A percentile compares a stretch with the other conserved stretches of the same genome.
Evolutionary conservation across 2,888 invertebrate species (phyloP).

Genomic region (Sinotaia quadrata): DNA sequence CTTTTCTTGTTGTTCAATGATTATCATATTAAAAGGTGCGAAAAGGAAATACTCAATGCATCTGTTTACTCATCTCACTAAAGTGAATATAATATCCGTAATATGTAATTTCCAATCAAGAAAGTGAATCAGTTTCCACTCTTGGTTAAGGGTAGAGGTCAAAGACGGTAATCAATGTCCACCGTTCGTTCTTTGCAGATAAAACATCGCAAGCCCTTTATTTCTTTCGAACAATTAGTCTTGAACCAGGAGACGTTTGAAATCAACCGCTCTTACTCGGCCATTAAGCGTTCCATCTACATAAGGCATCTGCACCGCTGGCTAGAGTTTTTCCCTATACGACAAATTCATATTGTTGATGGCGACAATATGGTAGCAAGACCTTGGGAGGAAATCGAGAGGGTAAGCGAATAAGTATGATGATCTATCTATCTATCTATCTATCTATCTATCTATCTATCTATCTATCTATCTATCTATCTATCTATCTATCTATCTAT

Average conservation of each 20-base stretch:
- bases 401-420: constrained; percentile 36
- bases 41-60: no score
- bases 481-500: no score
- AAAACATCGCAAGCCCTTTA: constrained; percentile 49
- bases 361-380: constrained; percentile 55
- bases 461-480: no score
- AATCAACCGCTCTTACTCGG: constrained; percentile 70
- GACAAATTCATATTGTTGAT: constrained; percentile 93
- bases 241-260: constrained; percentile 62
- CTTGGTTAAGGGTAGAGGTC: no score
- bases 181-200: constrained; percentile 26
- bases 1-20: no score
- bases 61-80: no score
- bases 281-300: constrained; percentile 68
- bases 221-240: constrained; percentile 68
- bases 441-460: neutral
- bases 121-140: no score
- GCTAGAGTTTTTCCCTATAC: constrained; percentile 91
- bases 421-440: neutral
- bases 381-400: constrained; percentile 56
- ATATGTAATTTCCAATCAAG: no score
- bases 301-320: constrained; percentile 86
- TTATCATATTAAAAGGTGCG: no score
- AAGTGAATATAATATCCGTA: no score
- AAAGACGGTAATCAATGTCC: no score